Percentiles rank a stretch among this genome's conserved stretches.
Conservation (phyloP, 2,797 vertebrate species). For the Lates japonicus region DNA sequence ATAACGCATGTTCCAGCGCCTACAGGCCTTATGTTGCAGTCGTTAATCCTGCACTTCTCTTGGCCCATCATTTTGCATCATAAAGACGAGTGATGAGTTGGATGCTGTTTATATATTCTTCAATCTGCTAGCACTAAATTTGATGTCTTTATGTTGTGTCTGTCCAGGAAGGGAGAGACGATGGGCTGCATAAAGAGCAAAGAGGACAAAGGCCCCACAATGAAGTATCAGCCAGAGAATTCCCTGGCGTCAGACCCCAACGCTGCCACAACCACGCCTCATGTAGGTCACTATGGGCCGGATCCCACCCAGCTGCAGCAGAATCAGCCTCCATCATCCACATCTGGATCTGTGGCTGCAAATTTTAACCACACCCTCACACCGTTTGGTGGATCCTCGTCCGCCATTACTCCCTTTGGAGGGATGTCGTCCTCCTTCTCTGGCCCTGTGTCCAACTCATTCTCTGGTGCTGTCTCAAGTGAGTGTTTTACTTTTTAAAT, state of each 20-base stretch:
- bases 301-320: constrained; percentile 90
- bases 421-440: constrained; percentile 93
- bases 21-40: constrained; percentile 40
- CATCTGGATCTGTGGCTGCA: constrained; percentile 85
- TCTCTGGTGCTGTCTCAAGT: constrained; percentile 93
- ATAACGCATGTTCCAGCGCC: constrained; percentile 38
- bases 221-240: constrained; percentile 92
- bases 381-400: constrained; percentile 92
- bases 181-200: constrained; percentile 99
- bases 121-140: constrained; percentile 2
- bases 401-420: constrained; percentile 93
- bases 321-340: constrained; percentile 83
- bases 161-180: constrained; percentile 78
- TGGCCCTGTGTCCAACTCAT: constrained; percentile 89
- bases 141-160: constrained; percentile 34
- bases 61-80: constrained; percentile 13
- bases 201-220: constrained; percentile 91
- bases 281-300: constrained; percentile 89
- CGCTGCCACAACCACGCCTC: constrained; percentile 81
- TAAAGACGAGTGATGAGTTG: not conserved
- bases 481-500: constrained; percentile 39
- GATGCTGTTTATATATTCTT: not conserved
- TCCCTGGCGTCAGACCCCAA: constrained; percentile 84
- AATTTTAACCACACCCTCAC: constrained; percentile 93
- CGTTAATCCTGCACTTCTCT: constrained; percentile 43